Conservation (phyloP, 37 sponge, comb jelly and placozoan genomes). For the Theonella swinhoei region DNA sequence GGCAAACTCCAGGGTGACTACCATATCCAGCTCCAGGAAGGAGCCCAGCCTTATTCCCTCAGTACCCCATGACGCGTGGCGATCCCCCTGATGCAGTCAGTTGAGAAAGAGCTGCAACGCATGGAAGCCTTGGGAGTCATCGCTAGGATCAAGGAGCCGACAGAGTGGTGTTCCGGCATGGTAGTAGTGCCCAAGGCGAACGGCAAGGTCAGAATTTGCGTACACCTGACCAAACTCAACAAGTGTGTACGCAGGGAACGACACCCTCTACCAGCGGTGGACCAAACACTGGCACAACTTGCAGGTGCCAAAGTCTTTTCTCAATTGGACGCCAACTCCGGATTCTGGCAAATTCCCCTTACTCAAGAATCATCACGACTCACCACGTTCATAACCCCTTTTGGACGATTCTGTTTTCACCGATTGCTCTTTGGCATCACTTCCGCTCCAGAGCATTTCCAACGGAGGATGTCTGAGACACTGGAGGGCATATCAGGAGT, state of each 20-base stretch:
- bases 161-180: slow-evolving; percentile 59
- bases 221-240: slow-evolving; percentile 57
- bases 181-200: slow-evolving; percentile 46
- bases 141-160: slow-evolving; percentile 15
- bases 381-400: slow-evolving; percentile 64
- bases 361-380: slow-evolving; percentile 25
- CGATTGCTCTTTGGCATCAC: slow-evolving; percentile 39
- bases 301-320: slow-evolving; percentile 41
- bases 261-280: slow-evolving; percentile 6
- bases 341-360: slow-evolving; percentile 63
- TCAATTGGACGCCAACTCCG: slow-evolving; percentile 49
- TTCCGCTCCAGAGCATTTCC: slow-evolving; percentile 46
- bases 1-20: slow-evolving; percentile 48
- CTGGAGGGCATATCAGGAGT: slow-evolving; percentile 2
- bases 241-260: slow-evolving; percentile 46
- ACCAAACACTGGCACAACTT: slow-evolving; percentile 47
- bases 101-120: slow-evolving; percentile 36
- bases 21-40: slow-evolving; percentile 19
- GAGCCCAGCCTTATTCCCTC: slow-evolving; percentile 27
- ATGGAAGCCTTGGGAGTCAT: slow-evolving; percentile 50
- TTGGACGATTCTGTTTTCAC: slow-evolving; percentile 48
- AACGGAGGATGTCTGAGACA: slow-evolving; percentile 11
- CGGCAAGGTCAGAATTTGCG: slow-evolving; percentile 42
- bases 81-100: slow-evolving; percentile 28
- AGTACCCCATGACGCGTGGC: slow-evolving; percentile 47